A percentile compares a stretch with the other conserved stretches of the same genome.
These are phyloP conservation scores for Epizoanthus rinbou DNA, from an alignment of 92 coral and sea anemone genomes.

Conservation along the genomic window DNA sequence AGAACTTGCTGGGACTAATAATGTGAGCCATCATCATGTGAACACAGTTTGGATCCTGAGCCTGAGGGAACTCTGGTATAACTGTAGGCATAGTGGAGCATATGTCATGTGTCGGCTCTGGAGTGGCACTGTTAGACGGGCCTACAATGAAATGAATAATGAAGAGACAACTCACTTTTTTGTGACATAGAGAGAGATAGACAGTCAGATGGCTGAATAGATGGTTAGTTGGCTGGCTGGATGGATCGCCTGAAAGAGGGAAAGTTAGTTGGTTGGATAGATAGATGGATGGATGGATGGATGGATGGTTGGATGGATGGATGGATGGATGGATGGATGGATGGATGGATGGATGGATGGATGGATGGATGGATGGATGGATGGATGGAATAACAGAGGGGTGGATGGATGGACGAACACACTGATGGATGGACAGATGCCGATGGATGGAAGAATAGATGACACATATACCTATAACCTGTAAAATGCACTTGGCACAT, in stretches of 20 bases:
- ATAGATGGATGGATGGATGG: constrained; percentile 13
- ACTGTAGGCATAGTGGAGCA: background rate
- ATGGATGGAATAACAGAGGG: background rate
- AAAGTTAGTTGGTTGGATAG: background rate
- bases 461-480: no score
- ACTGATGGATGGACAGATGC: background rate
- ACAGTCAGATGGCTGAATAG: no score
- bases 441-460: background rate
- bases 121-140: background rate
- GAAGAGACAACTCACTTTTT: background rate
- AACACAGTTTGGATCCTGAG: constrained; percentile 60
- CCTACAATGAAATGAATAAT: background rate
- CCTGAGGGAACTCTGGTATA: constrained; percentile 54
- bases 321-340: background rate
- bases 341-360: background rate
- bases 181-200: background rate
- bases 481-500: background rate
- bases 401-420: background rate
- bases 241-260: background rate
- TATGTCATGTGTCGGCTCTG: background rate
- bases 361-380: background rate
- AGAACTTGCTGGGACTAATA: constrained; percentile 84
- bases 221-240: no score
- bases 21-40: constrained; percentile 89
- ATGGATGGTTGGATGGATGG: background rate